Conservation (phyloP, 2,888 invertebrate species). For the Drosophila formosana region DNA sequence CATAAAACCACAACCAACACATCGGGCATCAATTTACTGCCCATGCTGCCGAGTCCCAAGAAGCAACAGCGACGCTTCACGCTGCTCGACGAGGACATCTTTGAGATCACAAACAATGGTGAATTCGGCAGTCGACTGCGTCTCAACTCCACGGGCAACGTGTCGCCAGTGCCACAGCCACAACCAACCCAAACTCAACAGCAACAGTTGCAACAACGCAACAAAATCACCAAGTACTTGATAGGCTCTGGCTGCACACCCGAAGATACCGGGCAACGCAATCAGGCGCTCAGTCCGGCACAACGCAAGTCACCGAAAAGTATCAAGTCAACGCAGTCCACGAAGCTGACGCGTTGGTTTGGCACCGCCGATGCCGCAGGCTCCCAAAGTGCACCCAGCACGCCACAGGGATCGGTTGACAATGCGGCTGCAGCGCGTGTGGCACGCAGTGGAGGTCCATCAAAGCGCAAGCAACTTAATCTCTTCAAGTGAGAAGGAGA, state of each 20-base stretch:
- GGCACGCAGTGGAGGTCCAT: constrained; percentile 50
- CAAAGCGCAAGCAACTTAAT: constrained; percentile 63
- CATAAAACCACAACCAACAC: constrained; percentile 22
- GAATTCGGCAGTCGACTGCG: constrained; percentile 82
- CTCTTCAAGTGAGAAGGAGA: constrained; percentile 58
- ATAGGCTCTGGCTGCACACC: constrained; percentile 61
- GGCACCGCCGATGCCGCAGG: constrained; percentile 43
- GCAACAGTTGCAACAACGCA: constrained; percentile 59
- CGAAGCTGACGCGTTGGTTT: constrained; percentile 83
- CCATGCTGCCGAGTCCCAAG: constrained; percentile 43
- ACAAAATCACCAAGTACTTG: constrained; percentile 84
- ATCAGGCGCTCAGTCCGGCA: constrained; percentile 35
- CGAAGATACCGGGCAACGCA: constrained; percentile 46
- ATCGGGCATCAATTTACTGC: constrained; percentile 40
- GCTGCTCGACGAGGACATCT: constrained; percentile 81
- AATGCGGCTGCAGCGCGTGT: constrained; percentile 44
- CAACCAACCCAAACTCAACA: constrained; percentile 41
- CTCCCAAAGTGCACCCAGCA: constrained; percentile 61
- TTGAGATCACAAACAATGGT: constrained; percentile 83
- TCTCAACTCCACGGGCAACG: constrained; percentile 79
- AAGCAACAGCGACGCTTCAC: constrained; percentile 38
- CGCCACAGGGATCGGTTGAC: constrained; percentile 53
- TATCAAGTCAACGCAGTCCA: constrained; percentile 71
- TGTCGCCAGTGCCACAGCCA: constrained; percentile 76
- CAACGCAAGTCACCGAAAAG: constrained; percentile 81